A percentile compares a stretch with the other conserved stretches of the same genome.
Evolutionary conservation across 1,140 invertebrate species (phyloP).

Genomic region (Drosophila arizonae): DNA sequence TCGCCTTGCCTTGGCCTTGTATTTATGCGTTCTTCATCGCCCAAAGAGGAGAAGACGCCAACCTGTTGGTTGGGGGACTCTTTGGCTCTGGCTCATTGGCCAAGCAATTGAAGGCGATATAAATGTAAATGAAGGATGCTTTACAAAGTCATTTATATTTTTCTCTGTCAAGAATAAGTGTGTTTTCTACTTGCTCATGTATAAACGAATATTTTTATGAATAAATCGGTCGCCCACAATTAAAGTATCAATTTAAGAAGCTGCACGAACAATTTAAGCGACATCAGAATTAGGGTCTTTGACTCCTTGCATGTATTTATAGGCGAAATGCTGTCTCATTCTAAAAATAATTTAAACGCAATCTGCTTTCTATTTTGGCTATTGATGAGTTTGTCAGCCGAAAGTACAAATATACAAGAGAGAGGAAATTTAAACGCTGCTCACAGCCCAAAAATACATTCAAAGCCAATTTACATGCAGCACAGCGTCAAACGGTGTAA

Average conservation of each 20-base stretch:
- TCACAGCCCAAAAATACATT: conserved; percentile 39
- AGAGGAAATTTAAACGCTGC: conserved; percentile 4
- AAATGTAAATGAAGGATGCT: conserved; percentile 8
- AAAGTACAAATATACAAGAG: conserved; percentile 20
- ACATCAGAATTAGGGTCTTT: neutral
- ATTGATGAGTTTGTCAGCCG: conserved; percentile 27
- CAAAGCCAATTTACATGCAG: conserved; percentile 72
- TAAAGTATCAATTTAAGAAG: conserved; percentile 9
- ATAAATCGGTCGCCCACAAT: conserved; percentile 29
- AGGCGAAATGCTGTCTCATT: conserved; percentile 43
- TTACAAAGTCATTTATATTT: neutral
- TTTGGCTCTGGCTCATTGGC: conserved; percentile 5
- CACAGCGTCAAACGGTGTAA: conserved; percentile 42
- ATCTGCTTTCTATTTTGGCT: conserved; percentile 43
- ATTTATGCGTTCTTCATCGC: conserved; percentile 3
- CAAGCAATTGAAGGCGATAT: neutral
- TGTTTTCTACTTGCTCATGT: neutral
- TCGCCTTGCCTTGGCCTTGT: neutral
- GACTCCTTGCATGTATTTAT: conserved; percentile 55
- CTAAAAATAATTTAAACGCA: conserved; percentile 49
- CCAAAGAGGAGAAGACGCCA: neutral
- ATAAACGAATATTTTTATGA: neutral
- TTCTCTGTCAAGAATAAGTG: neutral
- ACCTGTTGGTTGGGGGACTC: conserved; percentile 28
- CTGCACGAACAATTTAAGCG: neutral